Conservation (phyloP, 2,888 invertebrate species). For the Orchestes rusci region DNA sequence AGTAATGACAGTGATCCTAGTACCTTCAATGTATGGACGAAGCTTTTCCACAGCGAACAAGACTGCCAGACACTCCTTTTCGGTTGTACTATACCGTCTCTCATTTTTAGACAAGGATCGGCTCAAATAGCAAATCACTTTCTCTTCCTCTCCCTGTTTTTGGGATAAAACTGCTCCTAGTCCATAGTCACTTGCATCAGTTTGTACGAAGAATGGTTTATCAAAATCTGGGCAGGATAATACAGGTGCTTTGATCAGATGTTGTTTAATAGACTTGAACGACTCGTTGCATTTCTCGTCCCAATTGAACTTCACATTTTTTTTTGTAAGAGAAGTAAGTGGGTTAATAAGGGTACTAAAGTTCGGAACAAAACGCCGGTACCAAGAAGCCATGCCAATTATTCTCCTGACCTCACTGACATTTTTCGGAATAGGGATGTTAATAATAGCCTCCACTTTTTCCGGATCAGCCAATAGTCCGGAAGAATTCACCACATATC, state of each 20-base stretch:
- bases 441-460: constrained; percentile 21
- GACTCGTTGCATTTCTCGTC: constrained; percentile 3
- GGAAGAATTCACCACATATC: constrained; percentile 22
- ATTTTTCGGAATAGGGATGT: constrained; percentile 20
- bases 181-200: constrained; percentile 3
- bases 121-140: too few relatives aligned
- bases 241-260: constrained; percentile 15
- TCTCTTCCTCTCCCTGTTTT: constrained; percentile 15
- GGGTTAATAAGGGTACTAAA: constrained; percentile 11
- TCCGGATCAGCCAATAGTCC: constrained; percentile 23
- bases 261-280: constrained; percentile 9
- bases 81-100: not conserved
- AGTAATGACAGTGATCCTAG: constrained; percentile 23
- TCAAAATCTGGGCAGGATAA: constrained; percentile 17
- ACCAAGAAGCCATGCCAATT: constrained; percentile 21
- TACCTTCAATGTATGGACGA: too few relatives aligned
- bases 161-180: too few relatives aligned
- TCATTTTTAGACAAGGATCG: constrained; percentile 4
- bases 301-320: constrained; percentile 7
- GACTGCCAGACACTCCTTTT: too few relatives aligned
- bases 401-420: constrained; percentile 21
- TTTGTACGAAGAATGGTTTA: not conserved
- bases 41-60: too few relatives aligned
- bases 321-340: constrained; percentile 3
- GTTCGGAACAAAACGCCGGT: too few relatives aligned